Base-by-base conservation (phyloP, 2,888 invertebrate species). In the Sinopyrophorus schimmeli region DNA sequence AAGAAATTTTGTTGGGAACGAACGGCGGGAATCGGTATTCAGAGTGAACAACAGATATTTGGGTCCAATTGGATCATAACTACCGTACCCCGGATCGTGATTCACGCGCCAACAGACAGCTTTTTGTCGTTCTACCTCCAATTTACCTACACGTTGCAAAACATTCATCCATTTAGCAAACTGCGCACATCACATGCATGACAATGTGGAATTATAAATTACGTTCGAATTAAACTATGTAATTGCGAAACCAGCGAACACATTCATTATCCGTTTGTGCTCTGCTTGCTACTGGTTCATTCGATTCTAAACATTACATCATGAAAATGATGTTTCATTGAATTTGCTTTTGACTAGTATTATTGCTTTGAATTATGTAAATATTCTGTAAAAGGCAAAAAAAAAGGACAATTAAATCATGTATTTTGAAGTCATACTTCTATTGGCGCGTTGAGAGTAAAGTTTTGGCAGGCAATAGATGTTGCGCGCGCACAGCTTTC, bases 161-260 rank as follows among this genome's bases (percentile, higher is more conserved):
- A 68, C 65, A 66, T 63, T 65, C 68, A 66, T 66, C 68, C 70
- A 64, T 70, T 70, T 68, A 71, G 71, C 68, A 70, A 71, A 69
- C 68, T 63, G 68, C 62, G 68, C 68, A 69, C 72, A 71, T 71
- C 72, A 72, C 71, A 67, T 71, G 72, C 71, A 72, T 72, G 73
- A 73, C 72, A 73, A 73, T 72, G 72, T 70, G 65, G 71, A 73
- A 74, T 72, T 73, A 73, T 72, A 74, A 73, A 73, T 72, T 72
- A 73, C 73, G 71, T 72, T 72, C 70, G 72, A 74, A 73, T 74
- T 73, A 74, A 73, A 74, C 74, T 73, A 74, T 73, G 72, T 74
- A 74, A 74, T 74, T 74, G 73, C 73, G 66, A 73, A 71, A 69
- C 71, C 69, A 63, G 67, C 69, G 66, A 66, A 67, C 70, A 68